Evolutionary conservation across 2,888 invertebrate genomes (phyloP), one percentile per base, ranked within the genome.

Genomic region (Drosophila picticornis): DNA sequence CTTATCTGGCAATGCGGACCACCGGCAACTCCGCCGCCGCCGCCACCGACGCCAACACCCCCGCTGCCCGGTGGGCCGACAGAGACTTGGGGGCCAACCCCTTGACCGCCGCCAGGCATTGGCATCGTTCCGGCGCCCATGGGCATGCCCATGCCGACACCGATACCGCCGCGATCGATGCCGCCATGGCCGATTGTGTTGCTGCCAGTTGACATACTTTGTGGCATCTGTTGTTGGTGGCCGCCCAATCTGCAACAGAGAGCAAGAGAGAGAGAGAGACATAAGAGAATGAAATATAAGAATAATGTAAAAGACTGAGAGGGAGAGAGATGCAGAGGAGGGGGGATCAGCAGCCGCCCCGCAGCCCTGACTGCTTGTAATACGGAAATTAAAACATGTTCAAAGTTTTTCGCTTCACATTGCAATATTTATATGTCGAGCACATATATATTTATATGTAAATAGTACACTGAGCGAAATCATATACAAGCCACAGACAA

Each of bases 1-100:
- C 93, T 95, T 82, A 95, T 95, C 94, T 96, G 95, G 94, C 95
- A 96, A 93, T 95, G 96, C 73, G 94, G 94, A 57, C 57, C 56
- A 73, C 95, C 95, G 85, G 94, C 91, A 22, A 75, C 82, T 40
- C 86, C 85, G 29, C 72, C 74, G 65, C 83, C 5, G 72, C 75
- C 63, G 72, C 84, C 91, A 46, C 91, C 91, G 48, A 76, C 83
- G 27, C 80, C 86, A 29, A 81, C 90, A 13, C 76, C 81, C n/a
- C 85, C 84, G 31, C 64, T 66, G 65, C 78, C 78, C 13, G 75
- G 74, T 60, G 78, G 81, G 5, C 79, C 79, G 4, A 79, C 76
- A 10, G 71, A 63, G 7, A 77, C 76, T 65, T 77, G 77, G 9
- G 77, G 77, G 57, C 85, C 89, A 46, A 84, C 91, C 40, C 81